phyloP scores from a whole-genome alignment of 2,888 invertebrate genomes.

The Lymantria dispar region DNA sequence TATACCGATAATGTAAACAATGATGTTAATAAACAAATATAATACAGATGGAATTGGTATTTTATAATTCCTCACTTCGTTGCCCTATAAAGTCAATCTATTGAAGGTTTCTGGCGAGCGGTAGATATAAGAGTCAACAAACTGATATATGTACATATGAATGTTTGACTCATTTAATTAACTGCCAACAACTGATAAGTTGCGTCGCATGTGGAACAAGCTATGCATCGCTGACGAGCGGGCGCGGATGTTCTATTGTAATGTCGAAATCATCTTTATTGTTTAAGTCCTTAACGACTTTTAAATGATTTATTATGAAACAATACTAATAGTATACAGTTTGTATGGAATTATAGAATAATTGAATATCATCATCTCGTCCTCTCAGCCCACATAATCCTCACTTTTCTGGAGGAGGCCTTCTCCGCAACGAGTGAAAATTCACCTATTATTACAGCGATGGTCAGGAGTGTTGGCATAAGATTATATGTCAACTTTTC shows the following conservation, averaged over 20 bases:
- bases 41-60: slow-evolving; percentile 34
- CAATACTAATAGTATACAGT: too few species aligned
- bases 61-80: slow-evolving; percentile 36
- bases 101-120: slow-evolving; percentile 42
- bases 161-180: slow-evolving; percentile 45
- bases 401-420: too few species aligned
- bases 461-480: too few species aligned
- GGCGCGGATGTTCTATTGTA: slow-evolving; percentile 29
- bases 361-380: too few species aligned
- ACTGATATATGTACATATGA: slow-evolving; percentile 23
- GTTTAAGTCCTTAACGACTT: slow-evolving; percentile 28
- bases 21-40: slow-evolving; percentile 33
- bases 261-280: slow-evolving; percentile 30
- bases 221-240: slow-evolving; percentile 23
- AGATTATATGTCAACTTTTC: too few species aligned
- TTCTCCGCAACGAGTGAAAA: too few species aligned
- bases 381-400: too few species aligned
- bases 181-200: slow-evolving; percentile 43
- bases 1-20: slow-evolving; percentile 24
- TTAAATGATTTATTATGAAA: slow-evolving; percentile 23
- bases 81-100: slow-evolving; percentile 57
- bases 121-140: slow-evolving; percentile 31
- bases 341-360: too few species aligned
- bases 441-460: too few species aligned
- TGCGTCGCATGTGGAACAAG: slow-evolving; percentile 21